phyloP scores from a whole-genome alignment of 2,113 vertebrate species.

The Macquaria ambigua region DNA sequence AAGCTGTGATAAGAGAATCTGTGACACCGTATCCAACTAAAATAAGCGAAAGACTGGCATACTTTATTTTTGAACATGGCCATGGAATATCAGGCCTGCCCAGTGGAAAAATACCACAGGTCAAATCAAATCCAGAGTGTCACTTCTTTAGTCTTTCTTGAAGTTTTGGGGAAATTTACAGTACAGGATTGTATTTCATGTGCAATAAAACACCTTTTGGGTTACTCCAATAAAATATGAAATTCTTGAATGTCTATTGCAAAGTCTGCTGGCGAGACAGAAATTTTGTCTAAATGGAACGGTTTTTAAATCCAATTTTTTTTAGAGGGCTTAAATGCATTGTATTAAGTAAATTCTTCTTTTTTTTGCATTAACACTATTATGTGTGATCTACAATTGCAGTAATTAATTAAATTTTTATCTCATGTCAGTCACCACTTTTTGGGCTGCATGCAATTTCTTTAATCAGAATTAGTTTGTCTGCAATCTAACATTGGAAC shows the following conservation, averaged over 20 bases:
- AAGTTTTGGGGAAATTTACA: constrained; percentile 63
- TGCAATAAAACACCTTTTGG: constrained; percentile 77
- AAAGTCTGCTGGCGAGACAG: constrained; percentile 55
- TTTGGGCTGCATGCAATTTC: not conserved
- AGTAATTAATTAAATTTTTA: no score
- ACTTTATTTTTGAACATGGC: constrained; percentile 77
- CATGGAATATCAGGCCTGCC: constrained; percentile 60
- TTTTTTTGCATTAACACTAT: not conserved
- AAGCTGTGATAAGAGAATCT: constrained; percentile 75
- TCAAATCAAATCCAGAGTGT: constrained; percentile 71
- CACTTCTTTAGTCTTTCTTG: constrained; percentile 34
- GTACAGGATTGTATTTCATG: constrained; percentile 71
- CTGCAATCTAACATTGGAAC: not conserved
- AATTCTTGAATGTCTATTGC: constrained; percentile 60
- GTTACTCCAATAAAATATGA: constrained; percentile 70
- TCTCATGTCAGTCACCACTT: not conserved
- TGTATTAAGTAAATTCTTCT: no score
- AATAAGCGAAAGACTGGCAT: constrained; percentile 71
- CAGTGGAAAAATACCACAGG: constrained; percentile 71
- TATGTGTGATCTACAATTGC: not conserved
- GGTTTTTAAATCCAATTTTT: not conserved
- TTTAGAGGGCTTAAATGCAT: not conserved
- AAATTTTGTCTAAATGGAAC: constrained; percentile 40
- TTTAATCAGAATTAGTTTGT: not conserved
- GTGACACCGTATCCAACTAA: constrained; percentile 73